Base-by-base conservation (phyloP, 2,888 invertebrate species). In the Galeruca laticollis region DNA sequence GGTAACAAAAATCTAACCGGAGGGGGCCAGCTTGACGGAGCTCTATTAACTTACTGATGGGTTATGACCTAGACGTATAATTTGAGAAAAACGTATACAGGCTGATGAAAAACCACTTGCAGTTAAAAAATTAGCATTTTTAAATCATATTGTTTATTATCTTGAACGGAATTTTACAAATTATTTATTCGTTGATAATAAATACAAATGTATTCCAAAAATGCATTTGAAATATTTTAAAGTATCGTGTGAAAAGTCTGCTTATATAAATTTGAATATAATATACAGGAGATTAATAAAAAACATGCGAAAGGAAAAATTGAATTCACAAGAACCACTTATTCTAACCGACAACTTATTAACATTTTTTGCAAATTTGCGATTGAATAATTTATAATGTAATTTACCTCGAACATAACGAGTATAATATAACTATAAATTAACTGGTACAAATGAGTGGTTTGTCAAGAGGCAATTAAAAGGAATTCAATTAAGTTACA, bases 401-500 rank as follows among this genome's bases (percentile, higher is more conserved):
- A 66, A 66, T 66, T 43, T 59, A 66, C 15, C 51, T 15, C n/a
- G 52, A 35, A 56, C 35, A 49, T 54, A 63, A 56, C 63, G 43
- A 56, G 65, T 65, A 59, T 65, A 65, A 59, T 49, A 56, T 61
- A 61, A 60, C 60, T 62, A 51, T 57, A 68, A 68, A 68, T 72
- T 68, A 70, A 65, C 68, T 57, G 64, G 47, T 73, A 73, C 73
- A 73, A 71, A 74, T 74, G 70, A 74, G 62, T 69, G 68, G 61
- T 71, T 68, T 74, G 73, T 73, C 68, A 56, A 70, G 70, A 71
- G 18, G 59, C 71, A 75, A 72, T 75, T 73, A 73, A 71, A 74
- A 76, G n/a, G 59, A 76, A 76, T 76, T 77, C 72, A 76, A 77
- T 77, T 77, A 77, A 76, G 73, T 73, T 68, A 65, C 73, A 71